Conservation (phyloP, 2,888 invertebrate species). For the Apamea sordens region DNA sequence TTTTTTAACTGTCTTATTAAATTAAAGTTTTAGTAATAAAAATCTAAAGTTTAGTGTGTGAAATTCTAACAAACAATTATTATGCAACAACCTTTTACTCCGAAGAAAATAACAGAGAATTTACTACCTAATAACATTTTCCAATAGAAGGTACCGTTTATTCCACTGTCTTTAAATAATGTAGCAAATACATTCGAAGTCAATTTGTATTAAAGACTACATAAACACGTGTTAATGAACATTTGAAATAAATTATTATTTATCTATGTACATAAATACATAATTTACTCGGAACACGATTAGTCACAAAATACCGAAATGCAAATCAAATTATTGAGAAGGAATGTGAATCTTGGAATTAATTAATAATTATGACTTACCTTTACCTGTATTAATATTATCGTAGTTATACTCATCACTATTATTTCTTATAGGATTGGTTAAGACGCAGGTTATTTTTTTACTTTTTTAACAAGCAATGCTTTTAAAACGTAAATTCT, state of each 20-base stretch:
- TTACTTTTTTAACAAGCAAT: neutral
- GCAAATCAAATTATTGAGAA: constrained; percentile 49
- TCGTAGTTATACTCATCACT: neutral
- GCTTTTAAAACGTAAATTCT: neutral
- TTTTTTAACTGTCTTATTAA: no score
- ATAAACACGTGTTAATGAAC: constrained; percentile 52
- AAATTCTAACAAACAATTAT: neutral
- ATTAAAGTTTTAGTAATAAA: neutral
- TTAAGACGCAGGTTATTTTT: neutral
- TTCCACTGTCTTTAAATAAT: constrained; percentile 23
- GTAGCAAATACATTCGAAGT: constrained; percentile 43
- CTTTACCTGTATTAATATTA: constrained; percentile 26
- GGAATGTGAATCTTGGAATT: constrained; percentile 49
- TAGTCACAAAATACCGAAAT: constrained; percentile 55
- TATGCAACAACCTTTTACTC: neutral
- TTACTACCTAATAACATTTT: constrained; percentile 1
- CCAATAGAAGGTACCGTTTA: constrained; percentile 1
- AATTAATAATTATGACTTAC: constrained; percentile 31
- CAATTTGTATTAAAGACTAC: constrained; percentile 48
- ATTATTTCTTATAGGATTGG: neutral
- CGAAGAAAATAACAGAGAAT: neutral
- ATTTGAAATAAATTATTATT: constrained; percentile 47
- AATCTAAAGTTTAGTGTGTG: neutral
- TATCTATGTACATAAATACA: constrained; percentile 56
- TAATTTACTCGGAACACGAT: constrained; percentile 49